Evolutionary conservation across 2,113 vertebrate genomes (phyloP), one percentile per base, ranked within the genome.

Genomic region (Xiphophorus maculatus): DNA sequence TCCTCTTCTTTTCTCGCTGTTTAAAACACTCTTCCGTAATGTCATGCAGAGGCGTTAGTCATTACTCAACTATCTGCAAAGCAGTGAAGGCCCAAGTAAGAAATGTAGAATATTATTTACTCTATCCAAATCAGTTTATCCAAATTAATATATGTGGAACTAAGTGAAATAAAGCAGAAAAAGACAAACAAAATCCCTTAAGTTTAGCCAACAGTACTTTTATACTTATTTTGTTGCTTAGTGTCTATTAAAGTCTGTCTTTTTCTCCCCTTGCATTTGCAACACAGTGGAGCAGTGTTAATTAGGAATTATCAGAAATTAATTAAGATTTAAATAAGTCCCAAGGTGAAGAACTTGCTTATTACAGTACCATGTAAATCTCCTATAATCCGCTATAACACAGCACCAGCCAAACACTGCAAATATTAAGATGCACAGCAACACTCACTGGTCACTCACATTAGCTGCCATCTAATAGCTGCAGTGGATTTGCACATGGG

Each of bases 301-400:
- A 92, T 92, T 81, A 92, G 90, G 89, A 91, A 91, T 91, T 88
- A 93, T 92, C 84, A 79, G 82, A 92, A 93, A 94, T 93, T 89
- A 93, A 93, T 94, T 93, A 89, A 85, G 86, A 90, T 92, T 90
- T 89, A 87, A 90, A 88, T 88, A 86, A 80, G 86, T 92, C 91
- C 92, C 91, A 82, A 80, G 89, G 90, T 91, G 87, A 91, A 88
- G 82, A 78, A 88, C 87, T 92, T 89, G 87, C 74, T 90, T 91
- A 91, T 87, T 91, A 79, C 82, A 87, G 84, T 65, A 82, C 74
- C 76, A 75, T 93, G 90, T 94, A 93, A 94, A 93, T 93, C 90
- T 89, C 71, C 77, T 74, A 82, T 94, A 93, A 94, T 94, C 92
- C 89, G 19, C 75, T 9, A n/a, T 33, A 22, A 74, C 78, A 74